Base-by-base conservation (phyloP, 2,888 invertebrate genomes). In the Dolichomitus sp. region DNA sequence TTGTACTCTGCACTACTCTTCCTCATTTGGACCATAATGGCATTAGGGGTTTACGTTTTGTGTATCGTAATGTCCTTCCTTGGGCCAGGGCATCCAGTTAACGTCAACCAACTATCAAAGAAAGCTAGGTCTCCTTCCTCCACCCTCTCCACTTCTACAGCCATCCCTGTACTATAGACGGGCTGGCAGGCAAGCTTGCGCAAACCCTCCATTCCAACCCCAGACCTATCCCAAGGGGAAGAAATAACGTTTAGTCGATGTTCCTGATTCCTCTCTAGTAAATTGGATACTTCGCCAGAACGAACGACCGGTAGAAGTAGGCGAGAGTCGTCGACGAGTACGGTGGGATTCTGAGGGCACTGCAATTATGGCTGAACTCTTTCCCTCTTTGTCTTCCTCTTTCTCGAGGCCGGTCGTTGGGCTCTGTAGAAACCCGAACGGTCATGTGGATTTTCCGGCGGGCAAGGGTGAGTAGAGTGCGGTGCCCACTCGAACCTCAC, bases 11-110 rank as follows among this genome's bases (percentile, higher is more conserved):
- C 42, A 9, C 57, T 45, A 30, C 78, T 54, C 81, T 61, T 37
- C 68, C 79, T 75, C 70, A 70, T 79, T 79, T 54, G 12, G 52
- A 52, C 79, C 76, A 78, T 86, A 86, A 86, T 86, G 80, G 82
- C 74, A 85, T 86, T 84, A 85, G 85, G 77, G 86, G 84, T 75
- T 83, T 80, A 78, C 85, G 81, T 85, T 83, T 86, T 85, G 85
- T 80, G 79, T 80, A 73, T 73, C 78, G 80, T 82, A 84, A 83
- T 75, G 75, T 84, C 74, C 65, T 79, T 45, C 72, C 78, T 63
- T 77, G 65, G 63, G 45, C 68, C 74, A 23, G 59, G 40, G 23
- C 50, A 70, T 59, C 50, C 50, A 23, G 42, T 54, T 50, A 27
- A 45, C 30, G 17, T 33, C 63, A 40, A 52, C 48, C 45, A 73